A percentile compares a stretch with the other conserved stretches of the same genome.
Conservation (phyloP, 2,888 invertebrate genomes). For the Acrocera orbiculus region DNA sequence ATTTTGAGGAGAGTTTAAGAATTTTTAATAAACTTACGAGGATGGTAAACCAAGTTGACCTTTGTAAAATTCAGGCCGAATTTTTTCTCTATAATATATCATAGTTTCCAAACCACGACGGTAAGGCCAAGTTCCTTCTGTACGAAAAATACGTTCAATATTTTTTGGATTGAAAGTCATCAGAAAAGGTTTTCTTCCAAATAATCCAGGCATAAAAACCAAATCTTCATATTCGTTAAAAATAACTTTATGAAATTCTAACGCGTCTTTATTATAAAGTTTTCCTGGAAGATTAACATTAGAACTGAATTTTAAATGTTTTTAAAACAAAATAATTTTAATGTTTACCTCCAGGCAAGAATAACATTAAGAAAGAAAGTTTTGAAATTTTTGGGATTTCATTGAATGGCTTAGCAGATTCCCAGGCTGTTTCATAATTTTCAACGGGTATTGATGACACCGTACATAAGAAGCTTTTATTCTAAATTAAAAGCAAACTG, state of each 20-base stretch:
- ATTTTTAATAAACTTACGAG: slow-evolving; percentile 11
- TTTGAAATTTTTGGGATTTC: too few species aligned
- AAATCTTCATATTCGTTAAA: slow-evolving; percentile 21
- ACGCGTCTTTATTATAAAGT: slow-evolving; percentile 12
- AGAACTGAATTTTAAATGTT: too few species aligned
- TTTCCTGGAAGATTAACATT: slow-evolving; percentile 14
- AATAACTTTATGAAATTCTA: slow-evolving; percentile 2
- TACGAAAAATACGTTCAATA: slow-evolving; percentile 30
- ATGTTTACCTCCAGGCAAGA: too few species aligned
- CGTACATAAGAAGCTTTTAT: too few species aligned
- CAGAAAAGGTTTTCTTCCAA: slow-evolving; percentile 19
- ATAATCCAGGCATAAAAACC: slow-evolving; percentile 22
- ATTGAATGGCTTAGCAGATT: too few species aligned
- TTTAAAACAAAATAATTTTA: too few species aligned
- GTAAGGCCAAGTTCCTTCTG: slow-evolving; percentile 27
- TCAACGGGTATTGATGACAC: too few species aligned
- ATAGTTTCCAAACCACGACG: slow-evolving; percentile 26
- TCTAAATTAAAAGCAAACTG: too few species aligned
- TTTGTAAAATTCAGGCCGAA: slow-evolving; percentile 16
- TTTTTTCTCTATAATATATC: slow-evolving; percentile 23
- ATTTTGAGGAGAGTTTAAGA: not conserved
- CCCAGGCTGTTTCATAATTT: too few species aligned
- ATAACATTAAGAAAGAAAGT: too few species aligned
- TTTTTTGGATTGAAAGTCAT: slow-evolving; percentile 34
- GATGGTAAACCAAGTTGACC: slow-evolving; percentile 15